phyloP scores from a whole-genome alignment of 2,113 vertebrate species.

The Brienomyrus brachyistius region DNA sequence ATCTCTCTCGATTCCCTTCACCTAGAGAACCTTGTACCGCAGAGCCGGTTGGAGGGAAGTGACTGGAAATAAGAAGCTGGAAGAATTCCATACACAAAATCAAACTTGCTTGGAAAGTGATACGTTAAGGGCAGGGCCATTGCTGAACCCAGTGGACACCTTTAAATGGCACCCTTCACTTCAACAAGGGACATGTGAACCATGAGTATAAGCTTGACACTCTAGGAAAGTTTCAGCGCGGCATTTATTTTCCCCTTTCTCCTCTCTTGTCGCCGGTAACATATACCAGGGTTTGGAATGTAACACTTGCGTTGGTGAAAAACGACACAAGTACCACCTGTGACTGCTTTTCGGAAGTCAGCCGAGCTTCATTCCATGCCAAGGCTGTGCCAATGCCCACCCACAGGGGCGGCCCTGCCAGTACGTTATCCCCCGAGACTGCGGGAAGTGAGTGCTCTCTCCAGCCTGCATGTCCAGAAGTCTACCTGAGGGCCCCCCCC shows the following conservation, averaged over 20 bases:
- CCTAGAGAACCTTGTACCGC: background rate
- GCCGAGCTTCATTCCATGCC: background rate
- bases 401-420: background rate
- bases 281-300: background rate
- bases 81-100: background rate
- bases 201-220: background rate
- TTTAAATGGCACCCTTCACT: background rate
- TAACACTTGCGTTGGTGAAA: slow-evolving; percentile 4
- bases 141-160: background rate
- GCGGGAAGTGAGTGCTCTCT: background rate
- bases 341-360: background rate
- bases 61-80: background rate
- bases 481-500: background rate
- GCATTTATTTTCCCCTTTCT: background rate
- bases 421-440: background rate
- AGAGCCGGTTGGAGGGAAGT: background rate
- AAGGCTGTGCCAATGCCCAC: background rate
- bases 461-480: background rate
- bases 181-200: background rate
- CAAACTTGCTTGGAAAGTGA: background rate
- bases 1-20: background rate
- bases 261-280: background rate
- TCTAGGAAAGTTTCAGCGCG: background rate
- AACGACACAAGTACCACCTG: background rate
- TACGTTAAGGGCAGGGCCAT: background rate